Evolutionary conservation across 1,140 invertebrate species (phyloP), one percentile per base, ranked within the genome.

Genomic region (Pantala flavescens): DNA sequence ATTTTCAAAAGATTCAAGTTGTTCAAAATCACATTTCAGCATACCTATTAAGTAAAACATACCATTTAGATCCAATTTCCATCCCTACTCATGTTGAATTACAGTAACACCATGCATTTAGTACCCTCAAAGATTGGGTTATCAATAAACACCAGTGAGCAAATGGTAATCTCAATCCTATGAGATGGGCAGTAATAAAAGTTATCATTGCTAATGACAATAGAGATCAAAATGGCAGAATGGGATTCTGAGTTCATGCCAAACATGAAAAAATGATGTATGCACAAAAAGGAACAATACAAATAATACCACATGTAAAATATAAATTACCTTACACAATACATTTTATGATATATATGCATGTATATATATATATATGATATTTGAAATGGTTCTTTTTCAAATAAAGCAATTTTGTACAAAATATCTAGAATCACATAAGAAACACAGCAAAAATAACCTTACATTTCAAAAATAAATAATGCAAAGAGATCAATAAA

Each of bases 61-160:
- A 14, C 49, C 49, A 63, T 63, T 63, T 19, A 63, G 49, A 63
- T 63, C 49, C n/a, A 21, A 63, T 63, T 63, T 63, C 49, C 49
- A 63, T 63, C 49, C 49, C 49, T 63, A 63, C 49, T 63, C 49
- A 63, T 63, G 49, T 63, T 63, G 3, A 63, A 63, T 19, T 63
- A 63, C 49, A 63, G 28, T 63, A 63, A 63, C 49, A 63, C 49
- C 49, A 63, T 63, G 49, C 49, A 63, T 63, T 63, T 63, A 63
- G 49, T 63, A 63, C 49, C 49, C 49, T 63, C 49, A 63, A 63
- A 12, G 49, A 63, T 63, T 63, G 49, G 49, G 49, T 21, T 63
- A 63, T 63, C 12, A 63, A 63, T 63, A 63, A 63, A 63, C 49
- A 63, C n/a, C 49, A 63, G 49, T 63, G 49, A 63, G 49, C 49